Evolutionary conservation across 2,888 invertebrate genomes (phyloP).

Genomic region (Encarsia formosa): DNA sequence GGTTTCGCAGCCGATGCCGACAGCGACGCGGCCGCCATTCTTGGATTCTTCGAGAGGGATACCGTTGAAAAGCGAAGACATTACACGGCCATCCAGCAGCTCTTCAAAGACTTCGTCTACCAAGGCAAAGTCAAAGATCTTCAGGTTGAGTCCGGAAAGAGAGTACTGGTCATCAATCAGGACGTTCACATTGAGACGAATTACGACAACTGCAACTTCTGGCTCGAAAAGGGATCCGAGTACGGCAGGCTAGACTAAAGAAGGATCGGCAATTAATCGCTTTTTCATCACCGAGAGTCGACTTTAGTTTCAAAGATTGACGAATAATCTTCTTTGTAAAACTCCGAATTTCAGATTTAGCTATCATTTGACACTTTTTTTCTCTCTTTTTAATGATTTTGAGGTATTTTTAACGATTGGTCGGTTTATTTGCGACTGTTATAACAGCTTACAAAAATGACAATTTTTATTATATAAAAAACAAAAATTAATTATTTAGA

Average conservation of each 20-base stretch:
- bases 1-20: slow-evolving; percentile 56
- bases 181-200: slow-evolving; percentile 63
- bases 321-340: slow-evolving; percentile 5
- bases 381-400: too few species aligned
- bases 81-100: slow-evolving; percentile 72
- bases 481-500: too few species aligned
- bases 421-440: too few species aligned
- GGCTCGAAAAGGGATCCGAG: slow-evolving; percentile 65
- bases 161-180: slow-evolving; percentile 67
- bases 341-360: too few species aligned
- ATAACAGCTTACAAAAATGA: too few species aligned
- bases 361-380: too few species aligned
- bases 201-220: slow-evolving; percentile 72
- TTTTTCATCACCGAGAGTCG: too few species aligned
- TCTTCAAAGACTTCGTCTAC: slow-evolving; percentile 79
- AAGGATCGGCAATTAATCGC: too few species aligned
- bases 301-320: background rate
- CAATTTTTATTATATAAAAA: too few species aligned
- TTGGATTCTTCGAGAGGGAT: slow-evolving; percentile 70
- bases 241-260: slow-evolving; percentile 72
- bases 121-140: slow-evolving; percentile 65
- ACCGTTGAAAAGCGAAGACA: slow-evolving; percentile 71
- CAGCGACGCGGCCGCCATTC: slow-evolving; percentile 73
- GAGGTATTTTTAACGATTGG: too few species aligned
- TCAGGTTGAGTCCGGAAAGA: slow-evolving; percentile 47